These are phyloP conservation scores for Ophiodon elongatus DNA, from an alignment of 2,113 vertebrate genomes.

Conservation along the genomic window DNA sequence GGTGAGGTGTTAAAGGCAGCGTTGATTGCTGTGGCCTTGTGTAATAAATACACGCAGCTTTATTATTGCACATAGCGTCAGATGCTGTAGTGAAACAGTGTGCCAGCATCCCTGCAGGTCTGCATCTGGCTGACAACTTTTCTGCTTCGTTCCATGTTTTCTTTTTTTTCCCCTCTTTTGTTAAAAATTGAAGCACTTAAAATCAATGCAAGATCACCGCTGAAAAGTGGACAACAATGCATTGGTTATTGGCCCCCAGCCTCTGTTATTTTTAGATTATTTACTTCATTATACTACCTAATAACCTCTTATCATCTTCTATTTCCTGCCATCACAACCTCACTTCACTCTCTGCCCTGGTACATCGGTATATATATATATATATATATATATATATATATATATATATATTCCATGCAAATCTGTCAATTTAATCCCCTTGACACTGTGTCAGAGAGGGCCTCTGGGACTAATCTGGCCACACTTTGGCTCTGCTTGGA, in stretches of 20 bases:
- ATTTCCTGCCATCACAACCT: neutral
- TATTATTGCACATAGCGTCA: slow-evolving; percentile 30
- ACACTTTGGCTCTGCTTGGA: slow-evolving; percentile 57
- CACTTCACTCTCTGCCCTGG: slow-evolving; percentile 13
- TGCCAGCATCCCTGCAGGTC: slow-evolving; percentile 43
- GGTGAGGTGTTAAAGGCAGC: slow-evolving; percentile 51
- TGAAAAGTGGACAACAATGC: slow-evolving; percentile 23
- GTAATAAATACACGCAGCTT: slow-evolving; percentile 47
- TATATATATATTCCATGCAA: slow-evolving; percentile 60
- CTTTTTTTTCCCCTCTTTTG: slow-evolving; percentile 13
- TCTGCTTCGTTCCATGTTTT: slow-evolving; percentile 4
- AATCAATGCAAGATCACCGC: slow-evolving; percentile 8
- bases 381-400: slow-evolving; percentile 16
- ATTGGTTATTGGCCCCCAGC: slow-evolving; percentile 14
- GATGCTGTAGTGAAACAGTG: slow-evolving; percentile 3
- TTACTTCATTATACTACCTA: neutral
- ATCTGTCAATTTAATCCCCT: slow-evolving; percentile 73
- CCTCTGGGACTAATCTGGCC: slow-evolving; percentile 60
- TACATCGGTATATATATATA: slow-evolving; percentile 14
- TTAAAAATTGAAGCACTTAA: slow-evolving; percentile 28
- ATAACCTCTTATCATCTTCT: neutral
- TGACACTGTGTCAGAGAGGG: slow-evolving; percentile 62
- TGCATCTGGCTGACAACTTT: slow-evolving; percentile 24
- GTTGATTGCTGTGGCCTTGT: slow-evolving; percentile 38
- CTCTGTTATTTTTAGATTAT: neutral